These are phyloP conservation scores for Lepus townsendii DNA, from an alignment of 2,797 vertebrate species.

Conservation along the genomic window DNA sequence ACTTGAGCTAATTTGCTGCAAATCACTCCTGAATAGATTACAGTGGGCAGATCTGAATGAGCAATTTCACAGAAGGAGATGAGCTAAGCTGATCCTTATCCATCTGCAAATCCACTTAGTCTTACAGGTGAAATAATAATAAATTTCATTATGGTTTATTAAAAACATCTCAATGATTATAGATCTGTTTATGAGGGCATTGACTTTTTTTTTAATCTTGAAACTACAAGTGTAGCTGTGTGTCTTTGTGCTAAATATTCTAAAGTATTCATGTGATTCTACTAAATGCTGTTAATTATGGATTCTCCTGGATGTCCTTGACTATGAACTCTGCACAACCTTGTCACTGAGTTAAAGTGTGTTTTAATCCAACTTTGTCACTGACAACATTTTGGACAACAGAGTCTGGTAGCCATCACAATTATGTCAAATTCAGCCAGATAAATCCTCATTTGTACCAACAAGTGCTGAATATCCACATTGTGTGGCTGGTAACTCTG, in stretches of 20 bases:
- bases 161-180: slow-evolving; percentile 63
- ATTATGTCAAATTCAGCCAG: background rate
- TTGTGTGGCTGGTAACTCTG: background rate
- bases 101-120: slow-evolving; percentile 72
- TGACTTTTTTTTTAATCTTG: background rate
- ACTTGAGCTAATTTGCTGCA: slow-evolving; percentile 57
- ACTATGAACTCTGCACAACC: background rate
- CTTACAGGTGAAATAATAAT: slow-evolving; percentile 63
- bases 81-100: slow-evolving; percentile 66
- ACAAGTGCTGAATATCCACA: background rate
- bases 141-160: slow-evolving; percentile 72
- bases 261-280: slow-evolving; percentile 41
- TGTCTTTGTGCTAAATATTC: slow-evolving; percentile 60
- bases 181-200: slow-evolving; percentile 59
- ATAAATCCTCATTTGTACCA: background rate
- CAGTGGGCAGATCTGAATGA: slow-evolving; percentile 58
- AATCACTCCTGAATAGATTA: slow-evolving; percentile 56
- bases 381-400: background rate
- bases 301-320: slow-evolving; percentile 35
- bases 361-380: background rate
- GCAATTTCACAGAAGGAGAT: slow-evolving; percentile 52
- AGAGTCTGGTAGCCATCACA: background rate
- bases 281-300: slow-evolving; percentile 33
- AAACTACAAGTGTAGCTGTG: background rate
- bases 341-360: slow-evolving; percentile 32